These are phyloP conservation scores for Drosophila kurseongensis DNA, from an alignment of 1,140 invertebrate species.

Conservation along the genomic window DNA sequence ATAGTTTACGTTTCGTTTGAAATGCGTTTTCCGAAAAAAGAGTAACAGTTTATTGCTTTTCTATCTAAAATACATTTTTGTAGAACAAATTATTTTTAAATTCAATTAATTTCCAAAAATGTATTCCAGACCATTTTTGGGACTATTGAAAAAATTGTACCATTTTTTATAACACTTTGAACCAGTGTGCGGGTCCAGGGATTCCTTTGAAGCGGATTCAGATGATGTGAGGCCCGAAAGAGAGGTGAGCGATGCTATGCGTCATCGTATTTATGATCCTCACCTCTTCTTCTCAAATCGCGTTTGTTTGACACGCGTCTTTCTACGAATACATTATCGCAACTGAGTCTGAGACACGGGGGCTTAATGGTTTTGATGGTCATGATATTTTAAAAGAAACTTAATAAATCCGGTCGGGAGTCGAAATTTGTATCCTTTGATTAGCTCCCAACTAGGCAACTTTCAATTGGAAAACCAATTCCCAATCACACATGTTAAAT, in stretches of 20 bases:
- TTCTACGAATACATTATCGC: constrained; percentile 28
- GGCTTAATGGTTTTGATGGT: constrained; percentile 14
- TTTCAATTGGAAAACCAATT: constrained; percentile 1
- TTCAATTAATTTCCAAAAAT: no score
- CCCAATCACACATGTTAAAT: constrained; percentile 9
- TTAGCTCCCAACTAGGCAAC: constrained; percentile 86
- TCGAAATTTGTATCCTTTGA: constrained; percentile 90
- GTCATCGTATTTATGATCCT: constrained; percentile 33
- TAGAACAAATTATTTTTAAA: no score
- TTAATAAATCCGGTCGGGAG: constrained; percentile 85
- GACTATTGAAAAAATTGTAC: neutral
- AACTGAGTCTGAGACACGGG: constrained; percentile 9
- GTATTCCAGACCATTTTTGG: no score
- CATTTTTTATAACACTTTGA: neutral
- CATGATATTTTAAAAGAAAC: constrained; percentile 5
- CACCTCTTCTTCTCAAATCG: constrained; percentile 1
- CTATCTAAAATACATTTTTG: no score
- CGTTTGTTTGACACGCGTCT: constrained; percentile 23
- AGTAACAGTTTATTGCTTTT: no score
- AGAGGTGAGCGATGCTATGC: constrained; percentile 31
- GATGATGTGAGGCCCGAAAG: constrained; percentile 18
- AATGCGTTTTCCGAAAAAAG: neutral
- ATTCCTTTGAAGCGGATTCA: constrained; percentile 26
- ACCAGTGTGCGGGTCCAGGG: constrained; percentile 31
- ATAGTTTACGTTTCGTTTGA: neutral